Evolutionary conservation across 1,140 invertebrate genomes (phyloP), one percentile per base, ranked within the genome.

Genomic region (Zaprionus ornatus): DNA sequence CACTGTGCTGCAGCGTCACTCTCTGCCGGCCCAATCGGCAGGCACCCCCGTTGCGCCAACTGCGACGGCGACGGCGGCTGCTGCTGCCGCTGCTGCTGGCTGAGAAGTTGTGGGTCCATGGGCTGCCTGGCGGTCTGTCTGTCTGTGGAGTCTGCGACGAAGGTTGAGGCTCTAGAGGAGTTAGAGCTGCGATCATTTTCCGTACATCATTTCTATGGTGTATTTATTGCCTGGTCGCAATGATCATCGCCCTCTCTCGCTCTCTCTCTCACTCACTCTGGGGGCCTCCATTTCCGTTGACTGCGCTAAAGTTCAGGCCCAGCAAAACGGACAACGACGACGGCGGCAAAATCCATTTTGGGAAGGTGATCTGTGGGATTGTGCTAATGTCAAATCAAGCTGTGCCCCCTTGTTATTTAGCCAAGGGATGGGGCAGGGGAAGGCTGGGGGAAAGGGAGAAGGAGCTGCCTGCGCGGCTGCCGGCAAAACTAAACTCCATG

Each of bases 321-420:
- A 73, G 69, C 74, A 50, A 66, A 15, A 37, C n/a, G 48, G 35
- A 62, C 52, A 42, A 48, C 55, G 64, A 61, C 60, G 71, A 67
- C 84, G 84, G 84, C 84, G 84, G 84, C 79, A 75, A 90, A 90
- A 90, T 85, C 85, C 85, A 90, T 90, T 90, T 90, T 90, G 82
- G 85, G 85, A 90, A 90, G 85, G 85, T 90, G 85, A 90, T 90
- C 85, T 90, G 85, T 90, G 85, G 85, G 85, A 90, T 90, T 90
- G 90, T 91, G 90, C 90, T 91, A 91, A 91, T 91, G 90, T 91
- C 90, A 91, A 91, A 91, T 91, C 90, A 91, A 91, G 90, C 90
- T 91, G 90, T 91, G 90, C 85, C 85, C 85, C 79, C 85, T 90
- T 90, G 86, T 90, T 90, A 90, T 90, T 90, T 90, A 90, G 86